These are phyloP conservation scores for Channallabes apus DNA, from an alignment of 2,797 vertebrate species.

Conservation along the genomic window DNA sequence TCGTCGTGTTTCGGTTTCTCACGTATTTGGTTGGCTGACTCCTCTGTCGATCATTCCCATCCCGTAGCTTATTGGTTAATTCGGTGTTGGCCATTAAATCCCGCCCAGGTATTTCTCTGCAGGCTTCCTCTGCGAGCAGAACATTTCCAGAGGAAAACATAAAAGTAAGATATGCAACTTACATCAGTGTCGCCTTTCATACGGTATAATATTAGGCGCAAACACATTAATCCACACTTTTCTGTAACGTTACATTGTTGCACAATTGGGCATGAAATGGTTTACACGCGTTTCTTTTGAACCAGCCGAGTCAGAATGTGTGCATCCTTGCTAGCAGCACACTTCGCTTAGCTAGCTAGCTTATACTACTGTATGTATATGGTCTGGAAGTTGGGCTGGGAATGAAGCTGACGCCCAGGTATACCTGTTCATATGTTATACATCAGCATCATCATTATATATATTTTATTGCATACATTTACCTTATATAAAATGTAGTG, in stretches of 20 bases:
- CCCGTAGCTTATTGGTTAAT: slow-evolving; percentile 28
- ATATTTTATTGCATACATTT: background rate
- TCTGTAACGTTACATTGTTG: too few species aligned
- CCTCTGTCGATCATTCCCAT: slow-evolving; percentile 2
- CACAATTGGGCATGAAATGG: too few species aligned
- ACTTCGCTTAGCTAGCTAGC: slow-evolving; percentile 25
- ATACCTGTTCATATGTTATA: background rate
- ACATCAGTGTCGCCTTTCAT: background rate
- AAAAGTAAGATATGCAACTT: slow-evolving; percentile 44
- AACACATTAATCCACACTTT: background rate
- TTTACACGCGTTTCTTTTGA: background rate
- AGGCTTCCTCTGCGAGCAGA: slow-evolving; percentile 22
- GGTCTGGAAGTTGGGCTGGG: background rate
- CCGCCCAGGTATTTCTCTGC: slow-evolving; percentile 25
- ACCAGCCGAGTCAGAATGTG: background rate
- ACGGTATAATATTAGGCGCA: background rate
- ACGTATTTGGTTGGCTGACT: background rate
- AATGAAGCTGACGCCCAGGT: background rate
- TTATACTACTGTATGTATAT: background rate
- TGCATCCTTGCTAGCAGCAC: slow-evolving; percentile 18
- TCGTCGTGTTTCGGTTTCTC: background rate
- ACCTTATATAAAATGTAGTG: background rate
- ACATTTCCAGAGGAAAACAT: slow-evolving; percentile 15
- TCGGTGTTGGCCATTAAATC: background rate
- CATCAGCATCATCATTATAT: too few species aligned